A percentile compares a stretch with the other conserved stretches of the same genome.
Conservation (phyloP, 2,888 invertebrate genomes). For the Drosophila neotestacea region DNA sequence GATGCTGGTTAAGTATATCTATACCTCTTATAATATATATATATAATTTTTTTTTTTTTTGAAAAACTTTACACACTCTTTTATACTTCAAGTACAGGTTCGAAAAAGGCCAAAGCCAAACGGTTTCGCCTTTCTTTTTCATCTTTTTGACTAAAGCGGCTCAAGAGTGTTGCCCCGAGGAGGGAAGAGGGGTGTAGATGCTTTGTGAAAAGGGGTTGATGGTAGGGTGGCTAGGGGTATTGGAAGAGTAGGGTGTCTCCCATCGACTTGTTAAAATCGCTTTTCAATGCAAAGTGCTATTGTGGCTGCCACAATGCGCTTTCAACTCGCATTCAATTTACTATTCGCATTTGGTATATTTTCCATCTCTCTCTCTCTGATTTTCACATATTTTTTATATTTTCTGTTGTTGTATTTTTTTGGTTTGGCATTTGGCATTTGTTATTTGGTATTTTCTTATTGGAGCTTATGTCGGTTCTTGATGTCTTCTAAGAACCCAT, state of each 20-base stretch:
- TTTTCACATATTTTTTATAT: constrained; percentile 13
- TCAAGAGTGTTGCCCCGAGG: constrained; percentile 18
- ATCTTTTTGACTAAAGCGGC: constrained; percentile 45
- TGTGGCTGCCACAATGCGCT: constrained; percentile 54
- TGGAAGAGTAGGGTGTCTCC: background rate
- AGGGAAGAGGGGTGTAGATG: background rate
- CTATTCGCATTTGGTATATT: constrained; percentile 34
- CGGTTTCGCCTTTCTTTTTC: constrained; percentile 37
- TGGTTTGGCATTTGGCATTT: constrained; percentile 9
- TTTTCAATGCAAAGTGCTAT: constrained; percentile 50
- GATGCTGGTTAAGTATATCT: too few relatives aligned
- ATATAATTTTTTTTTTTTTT: too few relatives aligned
- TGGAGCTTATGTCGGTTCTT: constrained; percentile 50
- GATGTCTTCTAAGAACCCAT: constrained; percentile 7
- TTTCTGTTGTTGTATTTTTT: background rate
- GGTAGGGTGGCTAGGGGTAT: background rate
- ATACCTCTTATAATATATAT: too few relatives aligned
- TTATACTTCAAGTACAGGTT: too few relatives aligned
- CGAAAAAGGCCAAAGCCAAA: constrained; percentile 32
- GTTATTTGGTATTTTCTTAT: constrained; percentile 38
- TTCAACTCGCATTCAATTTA: constrained; percentile 46
- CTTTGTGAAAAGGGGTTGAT: background rate
- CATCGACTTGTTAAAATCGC: constrained; percentile 17
- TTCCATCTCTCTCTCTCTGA: background rate
- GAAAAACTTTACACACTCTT: too few relatives aligned